Evolutionary conservation across 2,113 vertebrate species (phyloP), one percentile per base, ranked within the genome.

Genomic region (Pterophyllum scalare): DNA sequence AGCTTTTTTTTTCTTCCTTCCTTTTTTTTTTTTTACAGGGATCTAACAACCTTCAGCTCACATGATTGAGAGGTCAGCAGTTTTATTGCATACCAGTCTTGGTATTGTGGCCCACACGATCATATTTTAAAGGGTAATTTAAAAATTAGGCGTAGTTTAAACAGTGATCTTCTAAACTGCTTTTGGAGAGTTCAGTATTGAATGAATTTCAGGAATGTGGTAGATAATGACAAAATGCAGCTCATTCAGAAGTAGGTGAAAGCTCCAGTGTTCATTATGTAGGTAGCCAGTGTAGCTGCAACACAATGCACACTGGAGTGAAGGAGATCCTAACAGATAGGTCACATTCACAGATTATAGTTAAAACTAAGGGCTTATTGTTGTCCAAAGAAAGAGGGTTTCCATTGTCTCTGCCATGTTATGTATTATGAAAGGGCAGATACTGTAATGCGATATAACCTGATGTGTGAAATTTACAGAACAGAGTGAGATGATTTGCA

Each of bases 121-220:
- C 81, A 59, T 77, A 62, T 81, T 77, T 67, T 64, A 77, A 80
- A 60, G 52, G 6, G 7, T 67, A 22, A 82, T 83, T 74, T 56
- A 33, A 76, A 78, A 80, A 43, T 57, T 49, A 75, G 58, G 35
- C 80, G 46, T 82, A 61, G 19, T 9, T 35, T 15, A 17, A 35
- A 92, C 82, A 85, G 89, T 80, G 62, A 35, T 24, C 13, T 13
- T 20, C 46, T 72, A 4, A 52, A 19, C 17, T n/a, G 65, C 5
- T 72, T 72, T 72, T 54, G 54, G 38, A 83, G 79, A 82, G 38
- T 80, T 19, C 49, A 2, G n/a, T 24, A 17, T 62, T 43, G 33
- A 58, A 35, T 75, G 77, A 64, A 82, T 81, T 79, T 74, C 28
- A 86, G 49, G 72, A 15, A 75, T 7, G 58, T 46, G 17, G 19